Evolutionary conservation across 2,113 vertebrate species (phyloP).

Genomic region (Leucopsar rothschildi): DNA sequence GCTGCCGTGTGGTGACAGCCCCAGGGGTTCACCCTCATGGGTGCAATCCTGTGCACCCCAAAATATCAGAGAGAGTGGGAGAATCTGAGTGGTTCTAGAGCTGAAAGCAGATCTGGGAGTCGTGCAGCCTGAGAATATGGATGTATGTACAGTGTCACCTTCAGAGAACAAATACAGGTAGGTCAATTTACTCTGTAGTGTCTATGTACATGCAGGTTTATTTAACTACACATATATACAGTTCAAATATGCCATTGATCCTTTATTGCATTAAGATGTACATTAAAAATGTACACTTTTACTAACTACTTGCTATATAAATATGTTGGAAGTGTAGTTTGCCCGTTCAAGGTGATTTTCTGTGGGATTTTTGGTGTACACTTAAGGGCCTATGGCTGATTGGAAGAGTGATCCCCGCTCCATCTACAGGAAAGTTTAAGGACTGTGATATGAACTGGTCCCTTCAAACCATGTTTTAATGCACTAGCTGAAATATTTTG

Average conservation of each 20-base stretch:
- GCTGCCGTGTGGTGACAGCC: not conserved
- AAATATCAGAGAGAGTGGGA: not conserved
- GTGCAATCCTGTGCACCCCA: not conserved
- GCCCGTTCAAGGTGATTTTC: slow-evolving; percentile 26
- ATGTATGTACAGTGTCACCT: not conserved
- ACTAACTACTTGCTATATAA: slow-evolving; percentile 45
- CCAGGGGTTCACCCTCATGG: not conserved
- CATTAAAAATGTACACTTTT: slow-evolving; percentile 16
- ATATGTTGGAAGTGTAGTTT: slow-evolving; percentile 28
- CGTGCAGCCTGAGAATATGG: not conserved
- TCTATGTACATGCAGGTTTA: slow-evolving; percentile 60
- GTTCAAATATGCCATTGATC: slow-evolving; percentile 52
- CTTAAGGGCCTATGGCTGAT: not conserved
- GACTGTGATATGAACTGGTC: not conserved
- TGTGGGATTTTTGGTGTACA: slow-evolving; percentile 37
- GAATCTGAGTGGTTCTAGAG: not conserved
- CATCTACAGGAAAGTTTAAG: slow-evolving; percentile 26
- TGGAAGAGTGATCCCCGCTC: not conserved
- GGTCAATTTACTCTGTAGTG: slow-evolving; percentile 53
- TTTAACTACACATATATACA: slow-evolving; percentile 56
- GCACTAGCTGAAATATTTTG: not conserved
- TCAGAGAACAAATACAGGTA: slow-evolving; percentile 70
- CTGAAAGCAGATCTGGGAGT: not conserved
- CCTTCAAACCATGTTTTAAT: not conserved
- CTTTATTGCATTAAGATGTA: slow-evolving; percentile 43